These are phyloP conservation scores for Ceratothoa steindachneri DNA, from an alignment of 2,888 invertebrate species.

Conservation along the genomic window DNA sequence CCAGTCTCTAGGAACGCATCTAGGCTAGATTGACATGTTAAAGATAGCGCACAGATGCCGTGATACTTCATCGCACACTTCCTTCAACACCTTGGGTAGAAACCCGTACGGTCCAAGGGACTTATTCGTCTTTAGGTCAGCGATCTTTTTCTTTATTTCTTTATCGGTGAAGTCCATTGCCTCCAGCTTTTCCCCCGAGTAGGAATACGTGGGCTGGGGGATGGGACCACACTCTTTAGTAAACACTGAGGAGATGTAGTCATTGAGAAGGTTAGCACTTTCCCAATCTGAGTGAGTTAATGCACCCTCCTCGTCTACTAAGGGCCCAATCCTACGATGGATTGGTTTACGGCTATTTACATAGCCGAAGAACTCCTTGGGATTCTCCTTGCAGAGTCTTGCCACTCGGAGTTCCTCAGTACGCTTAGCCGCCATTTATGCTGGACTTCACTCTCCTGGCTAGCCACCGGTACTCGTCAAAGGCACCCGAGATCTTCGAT, in stretches of 20 bases:
- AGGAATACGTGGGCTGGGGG: neutral
- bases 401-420: too few relatives aligned
- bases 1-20: neutral
- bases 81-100: neutral
- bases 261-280: neutral
- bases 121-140: neutral
- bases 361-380: too few relatives aligned
- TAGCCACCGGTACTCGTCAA: too few relatives aligned
- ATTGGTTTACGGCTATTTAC: too few relatives aligned
- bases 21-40: neutral
- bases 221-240: neutral
- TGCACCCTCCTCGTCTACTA: too few relatives aligned
- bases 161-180: neutral
- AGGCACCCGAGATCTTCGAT: too few relatives aligned
- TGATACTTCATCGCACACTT: neutral
- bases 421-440: too few relatives aligned
- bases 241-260: neutral
- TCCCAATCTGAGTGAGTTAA: neutral
- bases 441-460: too few relatives aligned
- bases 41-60: neutral
- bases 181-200: neutral
- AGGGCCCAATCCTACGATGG: too few relatives aligned
- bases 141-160: neutral
- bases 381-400: too few relatives aligned
- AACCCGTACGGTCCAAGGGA: neutral